phyloP scores from a whole-genome alignment of 1,140 invertebrate genomes.

The Atta texana region DNA sequence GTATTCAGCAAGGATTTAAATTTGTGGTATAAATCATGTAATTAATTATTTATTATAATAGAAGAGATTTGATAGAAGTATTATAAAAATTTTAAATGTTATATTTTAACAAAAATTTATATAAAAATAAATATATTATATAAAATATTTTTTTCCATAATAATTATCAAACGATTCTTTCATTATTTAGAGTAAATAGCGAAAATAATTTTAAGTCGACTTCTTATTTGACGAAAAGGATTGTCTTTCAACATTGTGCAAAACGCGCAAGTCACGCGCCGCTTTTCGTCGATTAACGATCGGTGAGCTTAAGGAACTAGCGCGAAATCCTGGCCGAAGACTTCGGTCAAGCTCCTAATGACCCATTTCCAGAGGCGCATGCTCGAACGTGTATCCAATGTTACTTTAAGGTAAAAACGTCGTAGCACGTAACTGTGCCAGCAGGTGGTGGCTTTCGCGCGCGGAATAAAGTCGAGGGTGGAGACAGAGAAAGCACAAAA shows the following conservation, averaged over 20 bases:
- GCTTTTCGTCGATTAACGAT: conserved; percentile 34
- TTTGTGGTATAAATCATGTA: background rate
- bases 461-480: conserved; percentile 6
- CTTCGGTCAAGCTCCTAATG: conserved; percentile 68
- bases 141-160: background rate
- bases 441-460: conserved; percentile 35
- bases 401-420: conserved; percentile 57
- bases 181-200: background rate
- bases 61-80: background rate
- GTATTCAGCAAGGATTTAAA: background rate
- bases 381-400: conserved; percentile 46
- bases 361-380: conserved; percentile 70
- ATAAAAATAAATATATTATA: too few relatives aligned
- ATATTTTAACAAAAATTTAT: conserved; percentile 7
- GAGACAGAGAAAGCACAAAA: background rate
- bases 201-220: background rate
- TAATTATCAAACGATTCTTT: background rate
- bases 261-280: conserved; percentile 6
- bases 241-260: background rate
- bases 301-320: conserved; percentile 33
- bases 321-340: conserved; percentile 52
- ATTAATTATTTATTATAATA: background rate
- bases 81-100: background rate
- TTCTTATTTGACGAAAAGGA: background rate
- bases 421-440: background rate